Percentiles rank a stretch among this genome's conserved stretches.
Conservation (phyloP, 2,113 vertebrate genomes). For the Dermatemys mawii region DNA sequence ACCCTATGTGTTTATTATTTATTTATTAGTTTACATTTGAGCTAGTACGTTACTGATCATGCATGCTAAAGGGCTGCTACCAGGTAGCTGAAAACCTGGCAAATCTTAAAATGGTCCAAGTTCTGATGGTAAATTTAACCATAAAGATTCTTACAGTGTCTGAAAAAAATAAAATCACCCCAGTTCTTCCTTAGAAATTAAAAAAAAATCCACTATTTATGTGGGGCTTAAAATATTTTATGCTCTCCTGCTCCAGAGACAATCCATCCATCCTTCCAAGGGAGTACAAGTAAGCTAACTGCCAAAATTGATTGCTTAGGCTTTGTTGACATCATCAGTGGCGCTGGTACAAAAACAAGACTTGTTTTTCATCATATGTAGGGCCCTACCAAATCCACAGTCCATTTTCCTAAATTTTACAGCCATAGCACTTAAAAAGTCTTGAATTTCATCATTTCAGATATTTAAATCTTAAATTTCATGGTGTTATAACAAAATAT, state of each 20-base stretch:
- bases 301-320: neutral
- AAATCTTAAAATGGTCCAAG: neutral
- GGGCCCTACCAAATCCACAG: no score
- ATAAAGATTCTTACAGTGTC: neutral
- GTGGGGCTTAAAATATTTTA: neutral
- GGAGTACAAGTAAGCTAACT: neutral
- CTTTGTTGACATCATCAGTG: neutral
- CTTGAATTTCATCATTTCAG: no score
- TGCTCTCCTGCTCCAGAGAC: neutral
- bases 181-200: neutral
- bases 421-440: no score
- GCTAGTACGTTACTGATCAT: neutral
- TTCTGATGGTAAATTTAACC: neutral
- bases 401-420: no score
- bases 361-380: neutral
- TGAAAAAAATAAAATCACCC: constrained; percentile 1
- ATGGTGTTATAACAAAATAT: no score
- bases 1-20: neutral
- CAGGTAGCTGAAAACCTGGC: neutral
- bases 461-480: no score
- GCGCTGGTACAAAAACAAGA: neutral
- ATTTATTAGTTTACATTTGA: neutral
- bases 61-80: neutral
- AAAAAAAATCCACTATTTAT: neutral
- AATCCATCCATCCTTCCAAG: neutral